Evolutionary conservation across 2,888 invertebrate species (phyloP), one percentile per base, ranked within the genome.

Genomic region (Hemaris fuciformis): DNA sequence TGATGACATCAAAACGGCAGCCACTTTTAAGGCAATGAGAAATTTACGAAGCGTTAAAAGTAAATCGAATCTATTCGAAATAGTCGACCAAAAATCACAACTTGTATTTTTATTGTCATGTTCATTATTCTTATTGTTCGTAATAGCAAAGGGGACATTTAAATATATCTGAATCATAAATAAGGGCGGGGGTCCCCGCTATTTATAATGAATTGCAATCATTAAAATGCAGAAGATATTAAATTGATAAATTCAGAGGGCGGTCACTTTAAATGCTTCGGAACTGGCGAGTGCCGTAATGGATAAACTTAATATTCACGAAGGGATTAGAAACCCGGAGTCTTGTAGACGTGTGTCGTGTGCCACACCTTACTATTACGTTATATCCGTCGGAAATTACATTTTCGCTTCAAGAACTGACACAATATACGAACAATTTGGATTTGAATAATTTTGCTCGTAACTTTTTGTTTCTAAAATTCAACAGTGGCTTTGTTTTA

Each of bases 251-350:
- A 87, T 85, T 83, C 76, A 72, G 75, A 74, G 74, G 77, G 74
- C 74, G 76, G 74, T 77, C 64, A 76, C 73, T 81, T 82, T 87
- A 87, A 88, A 83, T 80, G 84, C 79, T 87, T 84, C 84, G 74
- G 75, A 83, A 87, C 87, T 84, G 84, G 86, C 75, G 73, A 75
- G 77, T 74, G 74, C 70, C 76, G 79, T 87, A 87, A 88, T 86
- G 84, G 82, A 71, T 77, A 78, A 85, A 86, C 86, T 88, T 88
- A 88, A 88, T 85, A 88, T 88, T 88, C 87, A 84, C 80, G 77
- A 75, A 81, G 83, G 85, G 84, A 80, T 81, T 79, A 70, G 70
- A 69, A 63, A 59, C 64, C 64, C 46, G 23, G 46, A 45, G 45
- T 45, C 46, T 38, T 8, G 45, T 46, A 34, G 45, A 57, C 61